Evolutionary conservation across 2,797 vertebrate genomes (phyloP).

Genomic region (Lithobates pipiens): DNA sequence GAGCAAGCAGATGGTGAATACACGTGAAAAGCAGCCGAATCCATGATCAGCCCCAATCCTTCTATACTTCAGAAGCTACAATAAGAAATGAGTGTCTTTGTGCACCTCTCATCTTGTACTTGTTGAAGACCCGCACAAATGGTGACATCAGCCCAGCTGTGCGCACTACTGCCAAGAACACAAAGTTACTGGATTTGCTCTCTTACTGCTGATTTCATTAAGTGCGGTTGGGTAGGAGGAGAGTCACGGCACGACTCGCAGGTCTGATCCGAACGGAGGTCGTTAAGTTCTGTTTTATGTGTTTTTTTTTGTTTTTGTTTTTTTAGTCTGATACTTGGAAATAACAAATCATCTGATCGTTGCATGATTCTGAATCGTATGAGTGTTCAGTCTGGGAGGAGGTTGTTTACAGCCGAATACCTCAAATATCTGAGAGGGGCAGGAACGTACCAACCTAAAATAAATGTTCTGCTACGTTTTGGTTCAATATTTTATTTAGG

Average conservation of each 20-base stretch:
- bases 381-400: background rate
- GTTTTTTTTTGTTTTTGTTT: background rate
- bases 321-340: constrained; percentile 13
- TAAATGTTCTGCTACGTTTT: background rate
- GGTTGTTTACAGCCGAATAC: constrained; percentile 26
- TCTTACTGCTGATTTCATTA: constrained; percentile 35
- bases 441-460: background rate
- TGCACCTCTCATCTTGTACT: constrained; percentile 40
- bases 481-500: background rate
- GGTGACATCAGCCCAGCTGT: constrained; percentile 59
- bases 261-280: constrained; percentile 14
- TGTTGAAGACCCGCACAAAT: constrained; percentile 25
- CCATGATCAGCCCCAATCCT: background rate
- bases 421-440: background rate
- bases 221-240: constrained; percentile 31
- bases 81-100: constrained; percentile 11
- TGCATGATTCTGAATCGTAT: background rate
- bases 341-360: constrained; percentile 41
- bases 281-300: constrained; percentile 19
- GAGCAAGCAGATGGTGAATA: background rate
- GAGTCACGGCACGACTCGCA: constrained; percentile 25
- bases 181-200: constrained; percentile 52
- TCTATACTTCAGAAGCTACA: background rate
- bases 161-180: constrained; percentile 51
- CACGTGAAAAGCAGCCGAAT: background rate